A percentile compares a stretch with the other conserved stretches of the same genome.
Conservation (phyloP, 2,113 vertebrate genomes). For the Phylloscopus whistleri region DNA sequence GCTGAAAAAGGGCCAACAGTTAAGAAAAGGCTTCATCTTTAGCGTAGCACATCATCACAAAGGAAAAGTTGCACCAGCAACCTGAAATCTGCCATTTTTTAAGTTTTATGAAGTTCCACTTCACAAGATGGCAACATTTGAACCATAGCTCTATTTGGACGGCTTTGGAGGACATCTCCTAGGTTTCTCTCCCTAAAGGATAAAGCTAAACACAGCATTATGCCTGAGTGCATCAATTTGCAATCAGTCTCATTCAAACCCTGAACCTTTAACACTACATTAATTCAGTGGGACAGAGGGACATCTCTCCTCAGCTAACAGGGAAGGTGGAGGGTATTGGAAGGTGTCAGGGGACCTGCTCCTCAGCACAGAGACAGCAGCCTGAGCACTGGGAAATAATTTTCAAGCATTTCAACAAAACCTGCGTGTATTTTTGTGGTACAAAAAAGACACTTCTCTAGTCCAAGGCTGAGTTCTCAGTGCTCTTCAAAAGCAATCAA, state of each 20-base stretch:
- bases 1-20: not conserved
- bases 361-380: not conserved
- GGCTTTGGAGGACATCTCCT: conserved; percentile 10
- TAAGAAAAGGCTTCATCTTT: not conserved
- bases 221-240: not conserved
- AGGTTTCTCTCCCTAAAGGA: not conserved
- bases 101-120: not conserved
- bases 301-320: not conserved
- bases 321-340: not conserved
- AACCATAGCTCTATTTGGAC: not conserved
- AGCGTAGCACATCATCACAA: not conserved
- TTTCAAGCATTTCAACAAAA: conserved; percentile 33
- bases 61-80: not conserved
- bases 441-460: conserved; percentile 11
- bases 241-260: conserved; percentile 34
- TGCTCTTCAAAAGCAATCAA: not conserved
- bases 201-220: conserved; percentile 32
- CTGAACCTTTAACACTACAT: not conserved
- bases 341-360: not conserved
- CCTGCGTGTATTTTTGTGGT: not conserved
- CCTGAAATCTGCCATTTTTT: not conserved
- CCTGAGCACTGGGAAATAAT: not conserved
- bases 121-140: not conserved
- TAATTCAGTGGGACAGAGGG: not conserved
- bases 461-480: not conserved